Base-by-base conservation (phyloP, 2,113 vertebrate species). In the Plectropomus leopardus region DNA sequence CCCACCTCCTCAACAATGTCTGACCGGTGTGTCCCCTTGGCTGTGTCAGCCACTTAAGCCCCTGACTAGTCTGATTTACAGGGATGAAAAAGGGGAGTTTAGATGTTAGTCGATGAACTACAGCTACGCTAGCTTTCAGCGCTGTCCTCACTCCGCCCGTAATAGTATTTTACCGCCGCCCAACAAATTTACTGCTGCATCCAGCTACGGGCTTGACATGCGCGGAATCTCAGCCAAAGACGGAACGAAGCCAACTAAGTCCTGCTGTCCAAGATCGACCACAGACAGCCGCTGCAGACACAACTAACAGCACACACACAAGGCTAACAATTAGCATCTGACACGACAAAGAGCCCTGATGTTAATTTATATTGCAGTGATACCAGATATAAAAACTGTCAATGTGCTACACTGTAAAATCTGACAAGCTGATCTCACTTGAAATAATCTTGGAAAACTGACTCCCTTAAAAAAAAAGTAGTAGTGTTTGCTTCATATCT, bases 41-140 rank as follows among this genome's bases (percentile, higher is more conserved):
- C 88, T 73, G 86, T 45, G 72, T 86, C 77, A 76, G 83, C 60
- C 83, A 75, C 89, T 90, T 92, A 86, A 89, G 82, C 68, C 79
- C 67, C 85, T 76, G 88, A 83, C 88, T 73, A 36, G 71, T 71
- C 86, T 92, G 90, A 92, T 92, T 92, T 86, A 92, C 82, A 80
- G 76, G 85, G 86, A 91, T 80, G 83, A 88, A 89, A 87, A 50
- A 4, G 81, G 80, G 81, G 80, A 90, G 85, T 90, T 86, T 78
- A 89, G 85, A 87, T 87, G 83, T 83, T 86, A 74, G 86, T 82
- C 55, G 78, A 89, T 91, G 90, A 92, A 84, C 89, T 85, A 84
- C 80, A 84, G 89, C 89, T 78, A 86, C 61, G 82, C 81, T 85
- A 57, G 78, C 79, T 88, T 88, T 88, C 90, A 88, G 53, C 48